Percentiles rank a stretch among this genome's conserved stretches.
Conservation (phyloP, 2,797 vertebrate species). For the Huso huso region DNA sequence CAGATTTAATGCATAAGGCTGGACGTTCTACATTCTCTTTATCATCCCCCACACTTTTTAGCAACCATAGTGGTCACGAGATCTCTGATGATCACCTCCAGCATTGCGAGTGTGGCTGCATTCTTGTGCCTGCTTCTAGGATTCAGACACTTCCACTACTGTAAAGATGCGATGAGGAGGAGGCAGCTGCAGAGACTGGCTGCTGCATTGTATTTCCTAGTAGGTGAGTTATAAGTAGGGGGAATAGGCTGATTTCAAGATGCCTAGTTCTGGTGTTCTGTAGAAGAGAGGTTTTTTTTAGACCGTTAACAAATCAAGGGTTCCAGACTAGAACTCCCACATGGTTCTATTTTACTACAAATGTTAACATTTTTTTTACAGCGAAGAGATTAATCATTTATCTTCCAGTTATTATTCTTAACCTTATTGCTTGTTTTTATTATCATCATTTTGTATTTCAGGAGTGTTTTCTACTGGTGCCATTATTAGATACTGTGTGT, state of each 20-base stretch:
- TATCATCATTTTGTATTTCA: conserved; percentile 13
- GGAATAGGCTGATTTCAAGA: no score
- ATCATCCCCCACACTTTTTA: not conserved
- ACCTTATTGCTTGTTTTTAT: no score
- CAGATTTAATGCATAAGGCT: no score
- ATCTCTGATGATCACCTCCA: conserved; percentile 16
- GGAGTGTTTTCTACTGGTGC: conserved; percentile 22
- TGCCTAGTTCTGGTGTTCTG: no score
- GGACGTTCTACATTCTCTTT: no score
- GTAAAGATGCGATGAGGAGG: conserved; percentile 5
- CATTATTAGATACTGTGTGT: conserved; percentile 21
- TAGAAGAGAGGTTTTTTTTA: no score
- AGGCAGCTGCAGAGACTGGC: conserved; percentile 19
- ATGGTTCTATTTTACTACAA: no score
- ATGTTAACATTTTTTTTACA: no score
- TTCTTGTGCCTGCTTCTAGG: conserved; percentile 26
- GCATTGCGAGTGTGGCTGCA: conserved; percentile 12
- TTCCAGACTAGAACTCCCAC: no score
- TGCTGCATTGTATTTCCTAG: conserved; percentile 18
- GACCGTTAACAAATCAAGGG: no score
- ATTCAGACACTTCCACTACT: conserved; percentile 18
- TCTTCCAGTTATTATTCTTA: no score
- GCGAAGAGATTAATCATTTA: no score
- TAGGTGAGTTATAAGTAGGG: conserved; percentile 14
- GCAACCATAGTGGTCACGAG: conserved; percentile 22